Base-by-base conservation (phyloP, 2,113 vertebrate species). In the Saccopteryx bilineata region DNA sequence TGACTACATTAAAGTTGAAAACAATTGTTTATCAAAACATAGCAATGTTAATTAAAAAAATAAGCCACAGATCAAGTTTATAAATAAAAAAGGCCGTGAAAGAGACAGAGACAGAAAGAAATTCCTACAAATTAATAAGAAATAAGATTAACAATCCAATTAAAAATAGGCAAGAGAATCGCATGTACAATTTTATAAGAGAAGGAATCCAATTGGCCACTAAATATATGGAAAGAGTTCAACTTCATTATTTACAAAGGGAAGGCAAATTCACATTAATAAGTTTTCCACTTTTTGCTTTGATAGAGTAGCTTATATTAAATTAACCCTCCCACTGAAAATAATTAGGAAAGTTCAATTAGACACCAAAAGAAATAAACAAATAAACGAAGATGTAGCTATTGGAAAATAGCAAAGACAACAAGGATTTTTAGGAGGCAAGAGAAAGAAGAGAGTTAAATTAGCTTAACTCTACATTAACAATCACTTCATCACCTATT, bases 291-390 rank as follows among this genome's bases (percentile, higher is more conserved):
- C 54, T 63, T 82, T 28, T 94, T 91, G 10, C 24, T 76, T 72
- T 76, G 83, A 87, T 76, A 66, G 68, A 91, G 61, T 71, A 71
- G 21, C 33, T 91, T 82, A 10, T 91, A 76, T 76, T 87, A 87
- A 56, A 87, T 91, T 91, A 82, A 80, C 65, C 23, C 9, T 91
- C 39, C 61, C 88, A 96, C 3, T 76, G 69, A 87, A 91, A 94
- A 87, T 87, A 91, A 82, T 96, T 94, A 82, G 76, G 17, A 82
- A 83, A 91, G 26, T 9, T 58, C 54, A 91, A 58, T 82, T 91
- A 87, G 69, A 76, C 65, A 68, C 24, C 50, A 65, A 76, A 72
- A 66, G 9, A 52, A 91, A 95, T 33, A 91, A 95, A 60, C 28
- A 86, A 86, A 84, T 52, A 76, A 68, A 61, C 31, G n/a, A 9